Percentiles rank a stretch among this genome's conserved stretches.
Conservation (phyloP, 2,113 vertebrate genomes). For the Dasyprocta punctata region DNA sequence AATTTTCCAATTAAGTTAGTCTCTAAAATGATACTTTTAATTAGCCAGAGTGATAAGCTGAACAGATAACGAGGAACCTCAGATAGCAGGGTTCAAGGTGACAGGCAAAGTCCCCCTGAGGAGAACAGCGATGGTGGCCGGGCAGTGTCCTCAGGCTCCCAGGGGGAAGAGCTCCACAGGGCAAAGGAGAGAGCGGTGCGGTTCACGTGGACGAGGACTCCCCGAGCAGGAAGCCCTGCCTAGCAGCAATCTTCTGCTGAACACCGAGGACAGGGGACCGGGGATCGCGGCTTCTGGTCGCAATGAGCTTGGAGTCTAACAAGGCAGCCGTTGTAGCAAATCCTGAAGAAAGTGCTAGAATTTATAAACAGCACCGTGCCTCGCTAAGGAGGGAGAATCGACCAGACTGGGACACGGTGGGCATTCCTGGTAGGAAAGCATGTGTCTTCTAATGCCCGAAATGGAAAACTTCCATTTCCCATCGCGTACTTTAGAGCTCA, state of each 20-base stretch:
- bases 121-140: not conserved
- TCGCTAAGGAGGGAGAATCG: not conserved
- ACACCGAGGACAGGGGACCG: not conserved
- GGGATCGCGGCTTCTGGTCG: not conserved
- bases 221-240: not conserved
- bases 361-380: not conserved
- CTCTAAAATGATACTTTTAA: conserved; percentile 72
- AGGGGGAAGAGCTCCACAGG: not conserved
- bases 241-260: not conserved
- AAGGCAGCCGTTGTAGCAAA: not conserved
- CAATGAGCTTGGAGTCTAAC: not conserved
- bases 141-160: not conserved
- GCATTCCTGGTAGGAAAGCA: not conserved
- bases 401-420: not conserved
- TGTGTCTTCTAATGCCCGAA: not conserved
- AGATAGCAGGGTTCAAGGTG: conserved; percentile 35
- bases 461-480: not conserved
- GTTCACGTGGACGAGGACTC: not conserved
- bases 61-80: not conserved
- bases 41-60: conserved; percentile 49
- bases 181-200: not conserved
- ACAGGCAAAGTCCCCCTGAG: conserved; percentile 31
- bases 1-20: conserved; percentile 80
- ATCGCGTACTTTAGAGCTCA: not conserved
- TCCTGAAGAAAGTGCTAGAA: not conserved